A percentile compares a stretch with the other conserved stretches of the same genome.
These are phyloP conservation scores for Xanthorhoe designata DNA, from an alignment of 2,888 invertebrate genomes.

Conservation along the genomic window DNA sequence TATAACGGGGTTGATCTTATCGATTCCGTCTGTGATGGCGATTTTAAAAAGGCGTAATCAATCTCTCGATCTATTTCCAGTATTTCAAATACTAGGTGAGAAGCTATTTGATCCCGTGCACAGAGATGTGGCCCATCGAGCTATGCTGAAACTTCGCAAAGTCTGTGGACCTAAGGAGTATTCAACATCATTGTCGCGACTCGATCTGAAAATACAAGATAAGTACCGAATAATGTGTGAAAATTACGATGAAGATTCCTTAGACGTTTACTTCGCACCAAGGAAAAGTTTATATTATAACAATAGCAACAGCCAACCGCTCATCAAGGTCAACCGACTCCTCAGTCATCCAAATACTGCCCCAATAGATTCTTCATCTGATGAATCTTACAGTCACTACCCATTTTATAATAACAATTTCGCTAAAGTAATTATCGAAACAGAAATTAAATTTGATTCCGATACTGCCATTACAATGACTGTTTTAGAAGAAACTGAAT, in stretches of 20 bases:
- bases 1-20: slow-evolving; percentile 88
- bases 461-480: slow-evolving; percentile 94
- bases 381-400: slow-evolving; percentile 79
- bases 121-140: slow-evolving; percentile 90
- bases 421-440: slow-evolving; percentile 91
- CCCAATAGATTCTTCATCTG: slow-evolving; percentile 85
- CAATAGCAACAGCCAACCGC: slow-evolving; percentile 60
- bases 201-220: slow-evolving; percentile 80
- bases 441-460: slow-evolving; percentile 92
- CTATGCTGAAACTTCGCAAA: slow-evolving; percentile 89
- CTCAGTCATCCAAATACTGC: slow-evolving; percentile 62
- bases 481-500: slow-evolving; percentile 89
- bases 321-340: slow-evolving; percentile 71
- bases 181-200: slow-evolving; percentile 79
- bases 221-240: slow-evolving; percentile 78
- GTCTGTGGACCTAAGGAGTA: slow-evolving; percentile 88
- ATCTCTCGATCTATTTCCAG: slow-evolving; percentile 78
- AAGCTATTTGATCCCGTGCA: slow-evolving; percentile 82
- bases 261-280: slow-evolving; percentile 78
- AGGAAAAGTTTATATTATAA: slow-evolving; percentile 61
- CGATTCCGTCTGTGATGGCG: slow-evolving; percentile 87
- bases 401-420: slow-evolving; percentile 76
- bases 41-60: slow-evolving; percentile 82
- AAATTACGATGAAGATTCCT: slow-evolving; percentile 77
- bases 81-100: slow-evolving; percentile 82